Base-by-base conservation (phyloP, 2,888 invertebrate genomes). In the Cataglyphis livida region DNA sequence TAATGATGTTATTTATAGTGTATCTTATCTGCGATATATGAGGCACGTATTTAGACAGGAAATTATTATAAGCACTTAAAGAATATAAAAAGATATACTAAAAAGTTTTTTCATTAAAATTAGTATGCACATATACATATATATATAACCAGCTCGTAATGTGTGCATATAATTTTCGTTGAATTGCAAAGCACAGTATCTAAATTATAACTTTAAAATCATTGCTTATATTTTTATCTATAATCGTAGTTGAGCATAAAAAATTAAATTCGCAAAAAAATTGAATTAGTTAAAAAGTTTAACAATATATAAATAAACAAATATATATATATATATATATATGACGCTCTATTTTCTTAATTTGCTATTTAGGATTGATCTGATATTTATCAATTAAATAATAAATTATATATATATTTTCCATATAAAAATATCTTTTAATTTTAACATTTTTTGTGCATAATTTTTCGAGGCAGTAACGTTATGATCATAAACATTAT, bases 1-100 rank as follows among this genome's bases (percentile, higher is more conserved):
- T 89, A 81, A 89, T 86, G 83, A 64, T 54, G 73, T 78, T 62
- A 82, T 88, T 78, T 66, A 79, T 21, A 66, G n/a, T 35, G 38
- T 28, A 28, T 28, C 57, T 82, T 66, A 78, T 66, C 54, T 79
- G 61, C 38, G 38, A 25, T 25, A 3, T 54, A 28, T 2, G 28
- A 64, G 18, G 38, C 51, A 35, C 28, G 25, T 18, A 70, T 70
- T 25, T 70, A 48, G 51, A 78, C 48, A 66, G 76, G 61, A 78
- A 82, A 82, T 66, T 78, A 78, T 82, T 66, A 78, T 61, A 25
- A 66, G 38, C 68, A 57, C 44, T 66, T 66, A 25, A 59, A 82
- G 44, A 25, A 76, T 5, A 38, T 76, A 76, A n/a, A 66, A 6
- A 35, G 44, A 76, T 57, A 25, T 25, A 44, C 21, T 59, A 78